Evolutionary conservation across 2,888 invertebrate species (phyloP).

Genomic region (Chrysolina oricalcia): DNA sequence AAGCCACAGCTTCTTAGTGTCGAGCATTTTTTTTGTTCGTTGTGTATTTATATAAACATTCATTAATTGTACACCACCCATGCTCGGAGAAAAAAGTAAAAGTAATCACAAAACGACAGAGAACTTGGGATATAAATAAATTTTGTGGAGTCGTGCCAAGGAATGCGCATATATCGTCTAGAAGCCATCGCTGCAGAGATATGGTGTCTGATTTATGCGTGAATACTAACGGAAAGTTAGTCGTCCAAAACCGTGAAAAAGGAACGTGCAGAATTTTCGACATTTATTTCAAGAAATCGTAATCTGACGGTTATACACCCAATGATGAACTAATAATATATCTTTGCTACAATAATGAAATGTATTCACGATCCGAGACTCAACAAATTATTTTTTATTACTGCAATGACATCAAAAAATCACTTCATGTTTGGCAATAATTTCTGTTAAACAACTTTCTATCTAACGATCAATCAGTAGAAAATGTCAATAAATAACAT

Average conservation of each 20-base stretch:
- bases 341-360: no score
- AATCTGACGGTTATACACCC: neutral
- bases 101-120: constrained; percentile 35
- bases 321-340: neutral
- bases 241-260: constrained; percentile 7
- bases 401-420: no score
- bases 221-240: constrained; percentile 25
- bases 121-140: constrained; percentile 52
- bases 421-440: no score
- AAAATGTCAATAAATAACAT: no score
- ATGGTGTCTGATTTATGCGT: constrained; percentile 44
- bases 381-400: no score
- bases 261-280: neutral
- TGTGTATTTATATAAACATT: constrained; percentile 42
- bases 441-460: no score
- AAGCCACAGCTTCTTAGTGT: constrained; percentile 27
- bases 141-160: constrained; percentile 51
- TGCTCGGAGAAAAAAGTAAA: constrained; percentile 36
- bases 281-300: neutral
- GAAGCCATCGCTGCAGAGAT: constrained; percentile 45
- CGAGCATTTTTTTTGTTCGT: constrained; percentile 4
- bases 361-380: no score
- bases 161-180: constrained; percentile 49
- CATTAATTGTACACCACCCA: constrained; percentile 49
- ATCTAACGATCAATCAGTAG: no score